Conservation (phyloP, 2,888 invertebrate genomes). For the Carpatolechia fugitivella region DNA sequence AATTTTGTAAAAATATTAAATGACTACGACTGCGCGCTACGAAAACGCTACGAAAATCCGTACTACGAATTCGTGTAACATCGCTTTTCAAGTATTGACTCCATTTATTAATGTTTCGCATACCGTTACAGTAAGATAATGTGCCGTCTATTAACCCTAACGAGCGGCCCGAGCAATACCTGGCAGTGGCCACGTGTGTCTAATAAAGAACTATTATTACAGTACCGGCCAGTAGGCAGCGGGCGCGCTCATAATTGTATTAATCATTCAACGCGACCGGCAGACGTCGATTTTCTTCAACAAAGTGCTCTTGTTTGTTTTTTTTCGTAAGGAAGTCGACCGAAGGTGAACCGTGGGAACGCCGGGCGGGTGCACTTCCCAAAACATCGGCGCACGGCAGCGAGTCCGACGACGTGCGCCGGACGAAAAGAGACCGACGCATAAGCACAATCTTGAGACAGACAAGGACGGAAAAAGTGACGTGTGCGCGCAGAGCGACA, state of each 20-base stretch:
- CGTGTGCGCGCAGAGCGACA: slow-evolving; percentile 78
- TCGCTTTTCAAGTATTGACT: background rate
- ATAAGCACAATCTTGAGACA: slow-evolving; percentile 14
- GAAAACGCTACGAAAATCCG: slow-evolving; percentile 10
- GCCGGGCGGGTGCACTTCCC: slow-evolving; percentile 79
- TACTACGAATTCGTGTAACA: slow-evolving; percentile 8
- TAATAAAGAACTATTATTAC: slow-evolving; percentile 71
- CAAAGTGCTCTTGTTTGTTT: slow-evolving; percentile 79
- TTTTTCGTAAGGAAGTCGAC: slow-evolving; percentile 78
- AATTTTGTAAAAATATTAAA: background rate
- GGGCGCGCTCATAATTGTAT: slow-evolving; percentile 77
- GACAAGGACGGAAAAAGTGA: slow-evolving; percentile 55
- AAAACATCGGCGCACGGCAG: slow-evolving; percentile 80
- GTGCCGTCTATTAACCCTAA: slow-evolving; percentile 3
- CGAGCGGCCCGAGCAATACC: background rate
- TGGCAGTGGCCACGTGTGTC: slow-evolving; percentile 63
- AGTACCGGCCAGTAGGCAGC: slow-evolving; percentile 63
- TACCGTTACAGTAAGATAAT: slow-evolving; percentile 1
- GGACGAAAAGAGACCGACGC: slow-evolving; percentile 49
- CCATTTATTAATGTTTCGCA: background rate
- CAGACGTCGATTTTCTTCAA: slow-evolving; percentile 79
- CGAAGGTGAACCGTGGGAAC: slow-evolving; percentile 80
- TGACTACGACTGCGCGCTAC: slow-evolving; percentile 10
- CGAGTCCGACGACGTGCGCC: slow-evolving; percentile 73
- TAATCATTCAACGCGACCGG: slow-evolving; percentile 77